Base-by-base conservation (phyloP, 2,888 invertebrate species). In the Troides aeacus region DNA sequence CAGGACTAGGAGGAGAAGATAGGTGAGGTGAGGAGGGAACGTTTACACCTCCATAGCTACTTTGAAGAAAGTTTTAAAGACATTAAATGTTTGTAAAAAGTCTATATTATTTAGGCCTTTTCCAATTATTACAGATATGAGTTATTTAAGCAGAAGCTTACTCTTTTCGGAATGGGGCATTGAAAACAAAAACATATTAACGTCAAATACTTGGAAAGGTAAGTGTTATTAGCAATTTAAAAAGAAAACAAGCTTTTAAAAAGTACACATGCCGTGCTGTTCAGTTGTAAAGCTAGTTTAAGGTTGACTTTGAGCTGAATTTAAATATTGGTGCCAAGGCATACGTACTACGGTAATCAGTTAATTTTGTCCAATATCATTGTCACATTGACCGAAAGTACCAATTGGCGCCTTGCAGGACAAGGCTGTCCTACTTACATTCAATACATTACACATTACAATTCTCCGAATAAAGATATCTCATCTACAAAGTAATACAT, bases 301-400 rank as follows among this genome's bases (percentile, higher is more conserved):
- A 62, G 66, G 74, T 75, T 82, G 83, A 80, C 85, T 83, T 84
- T 83, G 82, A 82, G 77, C 75, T 78, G 79, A 78, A 81, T 80
- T 81, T 79, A 76, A 81, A 81, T 83, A 84, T 79, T 79, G 76
- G 76, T 85, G 86, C 79, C 86, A 85, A 86, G 86, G 86, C 74
- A 75, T 77, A 64, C 56, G 76, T 77, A 64, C 56, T 66, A 57
- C 50, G 62, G 64, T 69, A 64, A 71, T 68, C 62, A 64, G 65
- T 58, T 66, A 72, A 71, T 71, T 72, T 64, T 68, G 69, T 71
- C 64, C 56, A 64, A 66, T 46, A 18, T 46, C 67, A 71, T 71
- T 72, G 69, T 67, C 71, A 69, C 66, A 46, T 64, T 24, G 21
- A 24, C 39, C 69, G 53, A 64, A 66, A 64, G 64, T 67, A 69